phyloP scores from a whole-genome alignment of 1,140 invertebrate species.

The Branchinecta lindahli region DNA sequence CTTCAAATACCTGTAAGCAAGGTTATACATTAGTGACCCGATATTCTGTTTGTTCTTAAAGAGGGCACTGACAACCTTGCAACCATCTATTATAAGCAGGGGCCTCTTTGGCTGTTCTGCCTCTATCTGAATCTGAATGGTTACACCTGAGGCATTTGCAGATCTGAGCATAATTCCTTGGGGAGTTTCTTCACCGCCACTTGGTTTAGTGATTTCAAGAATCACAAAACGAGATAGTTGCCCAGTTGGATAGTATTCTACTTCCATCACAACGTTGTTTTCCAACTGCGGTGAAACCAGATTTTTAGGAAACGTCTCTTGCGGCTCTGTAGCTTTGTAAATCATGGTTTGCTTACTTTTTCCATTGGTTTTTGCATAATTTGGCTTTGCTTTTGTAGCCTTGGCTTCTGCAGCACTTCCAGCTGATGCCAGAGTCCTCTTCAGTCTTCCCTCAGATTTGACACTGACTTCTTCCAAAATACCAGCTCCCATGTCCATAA shows the following conservation, averaged over 20 bases:
- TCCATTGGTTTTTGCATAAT: background rate
- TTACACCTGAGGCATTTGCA: background rate
- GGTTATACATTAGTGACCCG: background rate
- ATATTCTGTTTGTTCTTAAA: background rate
- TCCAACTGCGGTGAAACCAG: background rate
- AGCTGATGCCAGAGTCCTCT: background rate
- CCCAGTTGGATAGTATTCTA: background rate
- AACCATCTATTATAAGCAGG: background rate
- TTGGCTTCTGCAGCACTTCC: background rate
- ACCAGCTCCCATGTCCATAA: background rate
- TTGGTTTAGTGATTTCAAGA: background rate
- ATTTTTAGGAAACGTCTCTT: background rate
- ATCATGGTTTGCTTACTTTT: background rate
- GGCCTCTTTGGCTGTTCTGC: background rate
- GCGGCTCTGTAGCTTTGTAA: background rate
- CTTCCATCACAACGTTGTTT: background rate
- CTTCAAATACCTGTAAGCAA: slow-evolving; percentile 3
- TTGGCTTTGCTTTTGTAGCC: background rate
- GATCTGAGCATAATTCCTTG: background rate
- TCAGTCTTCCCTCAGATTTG: background rate
- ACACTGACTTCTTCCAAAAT: background rate
- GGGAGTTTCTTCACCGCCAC: background rate
- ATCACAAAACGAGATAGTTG: background rate
- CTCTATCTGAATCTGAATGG: background rate
- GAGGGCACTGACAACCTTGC: background rate